A percentile compares a stretch with the other conserved stretches of the same genome.
phyloP scores from a whole-genome alignment of 2,113 vertebrate genomes.

The Apodemus speciosus region DNA sequence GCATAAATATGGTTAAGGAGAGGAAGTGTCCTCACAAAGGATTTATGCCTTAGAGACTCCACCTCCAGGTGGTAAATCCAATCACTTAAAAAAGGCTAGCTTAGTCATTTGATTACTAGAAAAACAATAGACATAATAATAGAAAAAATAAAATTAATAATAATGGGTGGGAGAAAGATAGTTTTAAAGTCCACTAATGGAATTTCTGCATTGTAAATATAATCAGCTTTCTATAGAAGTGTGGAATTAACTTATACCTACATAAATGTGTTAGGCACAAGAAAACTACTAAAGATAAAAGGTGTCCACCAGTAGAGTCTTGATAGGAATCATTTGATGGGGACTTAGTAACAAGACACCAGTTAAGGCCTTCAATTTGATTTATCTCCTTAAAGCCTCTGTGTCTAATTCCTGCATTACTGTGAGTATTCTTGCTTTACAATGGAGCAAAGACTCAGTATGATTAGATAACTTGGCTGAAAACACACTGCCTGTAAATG shows the following conservation, averaged over 20 bases:
- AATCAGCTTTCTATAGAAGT: background rate
- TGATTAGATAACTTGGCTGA: slow-evolving; percentile 10
- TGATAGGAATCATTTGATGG: background rate
- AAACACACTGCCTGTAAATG: background rate
- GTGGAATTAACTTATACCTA: background rate
- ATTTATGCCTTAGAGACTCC: background rate
- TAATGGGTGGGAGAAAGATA: background rate
- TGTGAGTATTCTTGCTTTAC: background rate
- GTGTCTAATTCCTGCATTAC: background rate
- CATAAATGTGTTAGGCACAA: background rate
- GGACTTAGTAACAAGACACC: fast-evolving
- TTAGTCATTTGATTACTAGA: background rate
- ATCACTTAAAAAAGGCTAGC: background rate
- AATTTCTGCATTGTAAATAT: slow-evolving; percentile 11
- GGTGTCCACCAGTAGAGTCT: background rate
- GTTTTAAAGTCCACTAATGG: background rate
- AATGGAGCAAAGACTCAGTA: background rate
- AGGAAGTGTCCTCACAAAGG: background rate
- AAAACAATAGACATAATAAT: too few relatives aligned
- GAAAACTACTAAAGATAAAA: background rate
- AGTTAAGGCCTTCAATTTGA: background rate
- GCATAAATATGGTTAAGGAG: background rate
- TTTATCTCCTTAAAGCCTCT: background rate
- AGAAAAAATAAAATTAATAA: background rate
- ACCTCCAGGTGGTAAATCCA: background rate